Conservation (phyloP, 2,888 invertebrate genomes). For the Cepaea hortensis region DNA sequence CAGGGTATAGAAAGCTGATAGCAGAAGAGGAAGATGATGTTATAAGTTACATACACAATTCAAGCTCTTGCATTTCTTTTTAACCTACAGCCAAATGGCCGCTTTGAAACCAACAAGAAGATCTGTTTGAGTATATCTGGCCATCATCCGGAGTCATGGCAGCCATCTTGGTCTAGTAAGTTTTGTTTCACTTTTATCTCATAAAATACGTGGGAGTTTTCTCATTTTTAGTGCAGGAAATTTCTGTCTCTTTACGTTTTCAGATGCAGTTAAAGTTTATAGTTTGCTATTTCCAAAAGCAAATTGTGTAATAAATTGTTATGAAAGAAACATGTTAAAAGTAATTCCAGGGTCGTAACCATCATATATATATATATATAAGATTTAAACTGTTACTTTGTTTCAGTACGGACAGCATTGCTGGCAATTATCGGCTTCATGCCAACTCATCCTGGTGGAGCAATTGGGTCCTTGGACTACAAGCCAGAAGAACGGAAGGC, state of each 20-base stretch:
- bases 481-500: slow-evolving; percentile 87
- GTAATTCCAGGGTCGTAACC: no score
- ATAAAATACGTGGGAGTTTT: neutral
- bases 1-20: no score
- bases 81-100: slow-evolving; percentile 86
- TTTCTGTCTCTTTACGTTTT: neutral
- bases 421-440: slow-evolving; percentile 93
- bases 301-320: no score
- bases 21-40: no score
- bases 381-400: slow-evolving; percentile 3
- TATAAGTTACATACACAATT: neutral
- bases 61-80: neutral
- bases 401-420: slow-evolving; percentile 87
- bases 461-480: slow-evolving; percentile 93
- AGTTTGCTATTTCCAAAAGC: no score
- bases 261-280: no score
- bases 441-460: slow-evolving; percentile 92
- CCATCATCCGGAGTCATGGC: slow-evolving; percentile 98
- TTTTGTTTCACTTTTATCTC: slow-evolving; percentile 28
- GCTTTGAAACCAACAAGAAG: slow-evolving; percentile 94
- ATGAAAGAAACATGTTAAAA: no score
- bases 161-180: slow-evolving; percentile 93
- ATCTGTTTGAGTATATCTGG: slow-evolving; percentile 96
- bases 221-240: neutral
- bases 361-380: neutral